Evolutionary conservation across 2,113 vertebrate species (phyloP).

Genomic region (Oncorhynchus clarkii): DNA sequence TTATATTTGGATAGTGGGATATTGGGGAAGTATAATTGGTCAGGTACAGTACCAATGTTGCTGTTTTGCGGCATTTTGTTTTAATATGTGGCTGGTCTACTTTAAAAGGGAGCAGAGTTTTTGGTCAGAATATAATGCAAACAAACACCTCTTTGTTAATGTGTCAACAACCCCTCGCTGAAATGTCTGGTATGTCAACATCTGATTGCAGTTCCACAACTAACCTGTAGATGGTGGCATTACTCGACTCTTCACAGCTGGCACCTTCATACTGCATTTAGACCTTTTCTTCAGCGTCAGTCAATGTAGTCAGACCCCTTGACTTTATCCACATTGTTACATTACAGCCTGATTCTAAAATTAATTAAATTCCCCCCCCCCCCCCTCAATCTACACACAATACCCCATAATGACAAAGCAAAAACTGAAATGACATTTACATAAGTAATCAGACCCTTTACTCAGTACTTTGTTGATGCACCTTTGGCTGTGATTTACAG

Average conservation of each 20-base stretch:
- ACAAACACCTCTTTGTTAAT: slow-evolving; percentile 6
- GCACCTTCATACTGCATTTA: slow-evolving; percentile 54
- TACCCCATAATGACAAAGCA: no score
- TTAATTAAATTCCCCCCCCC: no score
- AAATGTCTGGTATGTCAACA: background rate
- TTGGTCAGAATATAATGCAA: slow-evolving; percentile 13
- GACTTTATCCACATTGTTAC: no score
- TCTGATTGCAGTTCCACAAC: slow-evolving; percentile 54
- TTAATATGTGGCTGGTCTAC: slow-evolving; percentile 71
- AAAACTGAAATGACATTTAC: no score
- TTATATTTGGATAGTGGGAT: slow-evolving; percentile 48
- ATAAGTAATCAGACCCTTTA: no score
- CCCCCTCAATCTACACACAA: no score
- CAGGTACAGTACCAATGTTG: slow-evolving; percentile 51
- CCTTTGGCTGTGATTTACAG: no score
- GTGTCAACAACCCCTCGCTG: background rate
- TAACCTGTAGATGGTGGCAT: slow-evolving; percentile 64
- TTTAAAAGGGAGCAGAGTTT: slow-evolving; percentile 51
- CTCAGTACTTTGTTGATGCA: no score
- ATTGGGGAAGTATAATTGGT: slow-evolving; percentile 23
- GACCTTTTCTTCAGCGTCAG: slow-evolving; percentile 11
- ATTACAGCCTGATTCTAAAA: no score
- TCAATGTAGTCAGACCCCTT: background rate
- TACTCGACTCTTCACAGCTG: slow-evolving; percentile 29
- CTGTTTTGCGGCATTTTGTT: slow-evolving; percentile 50